A percentile compares a stretch with the other conserved stretches of the same genome.
Conservation (phyloP, 1,140 invertebrate species). For the Scaptomyza pallida region DNA sequence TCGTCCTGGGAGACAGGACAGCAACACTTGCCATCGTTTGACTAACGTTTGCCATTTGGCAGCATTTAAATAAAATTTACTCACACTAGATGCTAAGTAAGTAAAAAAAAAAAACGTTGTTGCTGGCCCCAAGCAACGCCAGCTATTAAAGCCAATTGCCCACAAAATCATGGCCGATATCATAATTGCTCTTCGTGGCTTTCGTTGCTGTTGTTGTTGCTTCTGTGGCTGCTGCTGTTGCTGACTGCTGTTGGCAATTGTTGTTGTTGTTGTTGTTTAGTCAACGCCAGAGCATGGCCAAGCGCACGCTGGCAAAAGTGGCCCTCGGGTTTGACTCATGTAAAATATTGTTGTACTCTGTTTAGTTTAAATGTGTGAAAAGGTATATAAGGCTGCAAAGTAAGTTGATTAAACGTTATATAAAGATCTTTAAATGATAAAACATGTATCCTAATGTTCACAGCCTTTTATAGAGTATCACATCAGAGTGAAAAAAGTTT, state of each 20-base stretch:
- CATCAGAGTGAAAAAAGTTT: neutral
- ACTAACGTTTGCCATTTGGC: constrained; percentile 70
- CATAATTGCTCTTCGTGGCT: constrained; percentile 81
- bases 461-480: constrained; percentile 9
- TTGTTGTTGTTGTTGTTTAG: constrained; percentile 58
- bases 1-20: constrained; percentile 11
- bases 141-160: constrained; percentile 81
- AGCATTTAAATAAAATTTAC: constrained; percentile 79
- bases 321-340: constrained; percentile 56
- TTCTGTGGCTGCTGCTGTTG: constrained; percentile 18
- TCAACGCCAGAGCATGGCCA: constrained; percentile 67
- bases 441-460: too few species aligned
- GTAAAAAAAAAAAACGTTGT: constrained; percentile 4
- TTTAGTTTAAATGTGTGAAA: constrained; percentile 22
- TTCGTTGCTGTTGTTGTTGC: constrained; percentile 47
- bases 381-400: constrained; percentile 15
- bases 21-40: constrained; percentile 65
- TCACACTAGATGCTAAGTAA: constrained; percentile 32
- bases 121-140: constrained; percentile 1
- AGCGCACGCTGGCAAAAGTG: constrained; percentile 48
- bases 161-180: constrained; percentile 82
- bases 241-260: neutral
- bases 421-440: too few species aligned
- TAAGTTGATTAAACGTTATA: too few species aligned
- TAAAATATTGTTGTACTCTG: constrained; percentile 73